A percentile compares a stretch with the other conserved stretches of the same genome.
Conservation (phyloP, 1,140 invertebrate genomes). For the Scaptomyza hsui region DNA sequence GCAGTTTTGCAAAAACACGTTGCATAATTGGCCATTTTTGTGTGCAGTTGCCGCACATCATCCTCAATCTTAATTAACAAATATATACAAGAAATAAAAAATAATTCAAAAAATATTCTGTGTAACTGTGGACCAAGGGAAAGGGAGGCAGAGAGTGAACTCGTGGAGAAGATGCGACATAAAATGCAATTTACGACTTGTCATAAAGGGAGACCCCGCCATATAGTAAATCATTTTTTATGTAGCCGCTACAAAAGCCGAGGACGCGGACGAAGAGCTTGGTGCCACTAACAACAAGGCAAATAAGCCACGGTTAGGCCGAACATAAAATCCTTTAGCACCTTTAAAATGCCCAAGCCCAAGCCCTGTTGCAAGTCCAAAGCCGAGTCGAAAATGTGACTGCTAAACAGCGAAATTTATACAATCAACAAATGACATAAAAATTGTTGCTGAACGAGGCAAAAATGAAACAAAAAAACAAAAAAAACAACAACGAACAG, state of each 20-base stretch:
- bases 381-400: constrained; percentile 37
- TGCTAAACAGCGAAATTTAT: constrained; percentile 77
- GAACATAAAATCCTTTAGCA: constrained; percentile 81
- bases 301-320: constrained; percentile 77
- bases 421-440: constrained; percentile 82
- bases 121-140: constrained; percentile 1
- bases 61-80: constrained; percentile 81
- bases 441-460: constrained; percentile 60
- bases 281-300: constrained; percentile 65
- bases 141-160: constrained; percentile 17
- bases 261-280: constrained; percentile 47
- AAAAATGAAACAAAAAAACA: constrained; percentile 29
- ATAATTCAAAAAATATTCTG: constrained; percentile 35
- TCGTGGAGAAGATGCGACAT: constrained; percentile 66
- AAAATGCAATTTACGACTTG: constrained; percentile 82
- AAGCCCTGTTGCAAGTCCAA: constrained; percentile 13
- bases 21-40: constrained; percentile 81
- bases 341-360: constrained; percentile 64
- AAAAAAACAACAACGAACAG: constrained; percentile 12
- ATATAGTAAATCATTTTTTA: constrained; percentile 83
- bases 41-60: constrained; percentile 79
- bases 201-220: constrained; percentile 76
- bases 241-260: constrained; percentile 52
- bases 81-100: constrained; percentile 75
- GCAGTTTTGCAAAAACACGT: constrained; percentile 60